Conservation (phyloP, 2,888 invertebrate genomes). For the Oscheius sp. region DNA sequence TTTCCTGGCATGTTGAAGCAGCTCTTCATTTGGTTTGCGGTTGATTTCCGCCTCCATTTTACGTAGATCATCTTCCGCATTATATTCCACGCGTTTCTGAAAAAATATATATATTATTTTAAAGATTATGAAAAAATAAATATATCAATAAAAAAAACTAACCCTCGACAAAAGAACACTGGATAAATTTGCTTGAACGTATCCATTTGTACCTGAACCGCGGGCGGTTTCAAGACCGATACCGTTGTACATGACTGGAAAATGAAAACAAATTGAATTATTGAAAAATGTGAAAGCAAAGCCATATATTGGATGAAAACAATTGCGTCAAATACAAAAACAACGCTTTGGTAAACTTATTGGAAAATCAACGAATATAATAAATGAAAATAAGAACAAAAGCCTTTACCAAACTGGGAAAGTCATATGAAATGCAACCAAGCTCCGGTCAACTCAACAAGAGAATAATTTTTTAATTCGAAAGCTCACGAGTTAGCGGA, state of each 20-base stretch:
- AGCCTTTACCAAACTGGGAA: too few relatives aligned
- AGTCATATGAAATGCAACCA: too few relatives aligned
- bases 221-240: slow-evolving; percentile 94
- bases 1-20: slow-evolving; percentile 93
- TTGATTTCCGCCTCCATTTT: slow-evolving; percentile 81
- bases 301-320: background rate
- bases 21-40: slow-evolving; percentile 77
- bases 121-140: slow-evolving; percentile 6
- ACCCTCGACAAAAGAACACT: slow-evolving; percentile 75
- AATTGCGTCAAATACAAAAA: too few relatives aligned
- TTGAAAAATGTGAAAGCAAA: background rate
- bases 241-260: slow-evolving; percentile 84
- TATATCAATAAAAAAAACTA: slow-evolving; percentile 21
- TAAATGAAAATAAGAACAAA: too few relatives aligned
- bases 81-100: slow-evolving; percentile 65
- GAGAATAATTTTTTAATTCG: too few relatives aligned
- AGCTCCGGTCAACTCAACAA: too few relatives aligned
- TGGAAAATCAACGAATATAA: too few relatives aligned
- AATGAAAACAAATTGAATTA: background rate
- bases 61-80: slow-evolving; percentile 85
- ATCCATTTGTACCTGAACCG: slow-evolving; percentile 98
- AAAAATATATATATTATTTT: slow-evolving; percentile 33
- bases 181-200: slow-evolving; percentile 95
- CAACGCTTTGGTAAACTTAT: too few relatives aligned
- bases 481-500: too few relatives aligned